A percentile compares a stretch with the other conserved stretches of the same genome.
Evolutionary conservation across 2,888 invertebrate genomes (phyloP).

Genomic region (Cephonodes hylas): DNA sequence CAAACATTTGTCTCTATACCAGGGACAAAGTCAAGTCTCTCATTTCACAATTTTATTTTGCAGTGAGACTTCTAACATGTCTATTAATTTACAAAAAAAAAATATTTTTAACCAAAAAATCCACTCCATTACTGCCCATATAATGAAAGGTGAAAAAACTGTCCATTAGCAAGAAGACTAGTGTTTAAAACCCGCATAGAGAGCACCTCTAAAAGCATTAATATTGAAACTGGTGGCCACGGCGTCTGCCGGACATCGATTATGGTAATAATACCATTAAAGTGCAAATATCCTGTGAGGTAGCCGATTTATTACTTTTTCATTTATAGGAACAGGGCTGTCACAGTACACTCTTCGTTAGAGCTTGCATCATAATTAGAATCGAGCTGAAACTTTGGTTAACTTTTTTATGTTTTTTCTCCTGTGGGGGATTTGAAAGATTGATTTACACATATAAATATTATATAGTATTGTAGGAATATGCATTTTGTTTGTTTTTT

Average conservation of each 20-base stretch:
- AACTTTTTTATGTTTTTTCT: neutral
- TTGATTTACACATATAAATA: too few species aligned
- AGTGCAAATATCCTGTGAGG: slow-evolving; percentile 60
- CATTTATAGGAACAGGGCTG: slow-evolving; percentile 23
- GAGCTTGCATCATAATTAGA: neutral
- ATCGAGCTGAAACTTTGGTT: neutral
- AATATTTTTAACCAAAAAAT: too few species aligned
- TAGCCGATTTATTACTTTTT: slow-evolving; percentile 44
- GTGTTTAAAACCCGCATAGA: neutral
- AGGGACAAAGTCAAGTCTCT: too few species aligned
- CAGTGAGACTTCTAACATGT: too few species aligned
- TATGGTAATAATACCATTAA: slow-evolving; percentile 68
- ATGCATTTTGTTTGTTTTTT: too few species aligned
- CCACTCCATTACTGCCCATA: too few species aligned
- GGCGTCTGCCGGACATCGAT: slow-evolving; percentile 50
- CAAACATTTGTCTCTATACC: too few species aligned
- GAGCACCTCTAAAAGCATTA: slow-evolving; percentile 26
- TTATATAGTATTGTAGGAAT: too few species aligned
- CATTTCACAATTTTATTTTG: too few species aligned
- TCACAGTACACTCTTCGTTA: neutral
- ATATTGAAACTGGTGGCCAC: slow-evolving; percentile 33
- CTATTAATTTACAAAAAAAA: too few species aligned
- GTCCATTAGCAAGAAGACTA: too few species aligned
- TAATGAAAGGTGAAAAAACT: too few species aligned
- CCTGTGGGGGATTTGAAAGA: neutral